Base-by-base conservation (phyloP, 2,888 invertebrate species). In the Mesoligia furuncula region DNA sequence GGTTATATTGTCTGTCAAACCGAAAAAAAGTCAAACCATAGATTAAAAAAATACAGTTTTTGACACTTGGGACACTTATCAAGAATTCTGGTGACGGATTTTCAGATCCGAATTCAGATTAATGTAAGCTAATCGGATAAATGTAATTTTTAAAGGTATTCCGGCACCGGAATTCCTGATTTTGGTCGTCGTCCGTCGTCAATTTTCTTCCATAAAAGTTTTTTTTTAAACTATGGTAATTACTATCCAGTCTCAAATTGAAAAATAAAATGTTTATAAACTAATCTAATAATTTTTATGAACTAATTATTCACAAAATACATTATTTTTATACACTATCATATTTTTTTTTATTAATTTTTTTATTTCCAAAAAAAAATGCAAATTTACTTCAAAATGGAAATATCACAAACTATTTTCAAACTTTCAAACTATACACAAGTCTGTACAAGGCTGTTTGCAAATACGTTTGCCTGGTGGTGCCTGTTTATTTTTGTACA, bases 251-350 rank as follows among this genome's bases (percentile, higher is more conserved):
- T 85, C 77, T 54, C 85, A 85, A 84, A 84, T 84, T 31, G 27
- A 77, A 77, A 80, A 84, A 84, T 75, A 77, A 48, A 39, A 6
- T 9, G 2, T 57, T 51, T 65, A 64, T 59, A 64, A 45, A 59
- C 72, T 75, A 84, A n/a, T 57, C 79, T 79, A 70, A 62, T 85
- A 71, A 69, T 79, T 85, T 85, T 81, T 79, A 81, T 57, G 64
- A 83, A 61, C 83, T 84, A 87, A 77, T 78, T 88, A 88, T 89
- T 89, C 88, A 88, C 88, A 88, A 74, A 79, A 78, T 89, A 89
- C 88, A 88, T 78, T 79, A 88, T 89, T 85, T 87, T 85, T 88
- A 77, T 75, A 88, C 88, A 87, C 81, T 84, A 83, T 85, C 57
- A 73, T 83, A 68, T 76, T 85, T 79, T 83, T 85, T 83, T 77